Conservation (phyloP, 2,888 invertebrate genomes). For the Campoplex nolae region DNA sequence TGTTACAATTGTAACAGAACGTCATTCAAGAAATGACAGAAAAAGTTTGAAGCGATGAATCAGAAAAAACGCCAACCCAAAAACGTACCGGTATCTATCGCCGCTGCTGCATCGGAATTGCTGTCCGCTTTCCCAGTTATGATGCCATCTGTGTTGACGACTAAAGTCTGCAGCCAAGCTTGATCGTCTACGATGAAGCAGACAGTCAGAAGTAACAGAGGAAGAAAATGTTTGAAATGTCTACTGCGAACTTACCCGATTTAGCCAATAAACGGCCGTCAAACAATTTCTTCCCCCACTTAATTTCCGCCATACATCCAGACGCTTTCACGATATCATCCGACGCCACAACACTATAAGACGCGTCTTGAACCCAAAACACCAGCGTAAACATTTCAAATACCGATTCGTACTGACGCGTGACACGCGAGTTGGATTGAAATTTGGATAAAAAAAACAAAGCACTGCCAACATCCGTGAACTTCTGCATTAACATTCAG, state of each 20-base stretch:
- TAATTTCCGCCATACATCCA: not conserved
- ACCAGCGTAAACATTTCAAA: not conserved
- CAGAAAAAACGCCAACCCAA: constrained; percentile 1
- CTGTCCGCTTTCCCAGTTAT: not conserved
- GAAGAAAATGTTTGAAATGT: not conserved
- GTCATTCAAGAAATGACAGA: constrained; percentile 6
- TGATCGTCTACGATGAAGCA: not conserved
- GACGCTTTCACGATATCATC: not conserved
- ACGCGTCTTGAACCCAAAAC: constrained; percentile 1
- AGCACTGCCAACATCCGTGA: not conserved
- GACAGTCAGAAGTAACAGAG: not conserved
- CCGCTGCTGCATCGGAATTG: constrained; percentile 1
- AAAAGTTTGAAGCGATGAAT: not conserved
- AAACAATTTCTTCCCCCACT: not conserved
- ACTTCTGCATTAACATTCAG: not conserved
- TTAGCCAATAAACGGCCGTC: constrained; percentile 1
- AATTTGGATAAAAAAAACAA: not conserved
- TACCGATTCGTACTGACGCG: not conserved
- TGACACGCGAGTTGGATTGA: constrained; percentile 3
- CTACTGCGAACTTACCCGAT: not conserved
- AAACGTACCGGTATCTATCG: constrained; percentile 3
- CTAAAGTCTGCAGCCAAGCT: constrained; percentile 1
- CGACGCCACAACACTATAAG: not conserved
- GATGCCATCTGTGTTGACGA: not conserved
- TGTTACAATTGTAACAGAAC: not conserved